Base-by-base conservation (phyloP, 2,888 invertebrate species). In the Pogonocherus hispidulus region DNA sequence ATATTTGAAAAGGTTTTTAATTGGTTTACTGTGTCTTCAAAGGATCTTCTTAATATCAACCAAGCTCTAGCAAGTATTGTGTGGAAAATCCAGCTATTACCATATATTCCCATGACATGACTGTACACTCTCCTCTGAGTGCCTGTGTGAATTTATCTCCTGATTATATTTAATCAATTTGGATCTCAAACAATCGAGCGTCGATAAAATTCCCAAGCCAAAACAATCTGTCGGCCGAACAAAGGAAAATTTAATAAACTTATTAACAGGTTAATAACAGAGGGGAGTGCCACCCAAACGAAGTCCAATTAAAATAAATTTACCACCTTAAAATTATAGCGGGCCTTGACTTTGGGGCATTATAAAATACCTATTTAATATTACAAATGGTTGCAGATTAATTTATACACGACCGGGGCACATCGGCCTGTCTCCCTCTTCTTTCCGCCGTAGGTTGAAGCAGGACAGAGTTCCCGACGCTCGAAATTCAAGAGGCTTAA, bases 241-340 rank as follows among this genome's bases (percentile, higher is more conserved):
- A 73, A 74, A 74, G 67, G 70, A 47, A 63, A 60, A 66, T 67
- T 70, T 80, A 81, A 81, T 81, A 79, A 80, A 80, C 78, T 79
- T 79, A 81, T 81, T 80, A 81, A 79, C 80, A 70, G 77, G 80
- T 76, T 79, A 78, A 78, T 79, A 76, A 74, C 70, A 72, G 69
- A 69, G 74, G 70, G 74, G 70, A 70, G 74, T 65, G 71, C 79
- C 77, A 77, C 75, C 78, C 77, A 75, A 71, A 75, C 73, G 72
- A 78, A 80, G 78, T 74, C 80, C 79, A 79, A 80, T 80, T 80
- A 76, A 79, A 78, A 78, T 78, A 77, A 78, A 76, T 76, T 77
- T 79, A 79, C 78, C 79, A 78, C 79, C 79, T 76, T 67, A 73
- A 76, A 76, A 78, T 77, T 75, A 76, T 70, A 55, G 59, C 59